A percentile compares a stretch with the other conserved stretches of the same genome.
Evolutionary conservation across 2,797 vertebrate genomes (phyloP).

Genomic region (Neostethus bicornis): DNA sequence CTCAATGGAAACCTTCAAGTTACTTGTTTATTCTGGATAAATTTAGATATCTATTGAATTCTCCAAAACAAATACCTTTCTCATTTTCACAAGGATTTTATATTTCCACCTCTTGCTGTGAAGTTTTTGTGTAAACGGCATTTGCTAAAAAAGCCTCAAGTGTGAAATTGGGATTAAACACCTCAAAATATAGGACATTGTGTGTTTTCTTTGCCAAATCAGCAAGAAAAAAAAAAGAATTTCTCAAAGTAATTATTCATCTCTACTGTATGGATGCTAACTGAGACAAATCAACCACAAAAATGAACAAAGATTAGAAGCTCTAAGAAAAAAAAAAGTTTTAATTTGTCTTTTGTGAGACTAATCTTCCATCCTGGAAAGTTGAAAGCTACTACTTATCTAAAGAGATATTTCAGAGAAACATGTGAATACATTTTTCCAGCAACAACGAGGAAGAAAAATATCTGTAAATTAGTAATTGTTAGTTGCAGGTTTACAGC

Average conservation of each 20-base stretch:
- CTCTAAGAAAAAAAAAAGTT: too few relatives aligned
- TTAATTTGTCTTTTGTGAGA: too few relatives aligned
- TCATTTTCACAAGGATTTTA: not conserved
- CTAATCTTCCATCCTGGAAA: too few relatives aligned
- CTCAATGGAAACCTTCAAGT: too few relatives aligned
- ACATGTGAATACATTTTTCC: too few relatives aligned
- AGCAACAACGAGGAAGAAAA: not conserved
- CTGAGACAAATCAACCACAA: too few relatives aligned
- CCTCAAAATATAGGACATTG: not conserved
- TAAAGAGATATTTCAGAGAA: too few relatives aligned
- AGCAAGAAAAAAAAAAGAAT: not conserved
- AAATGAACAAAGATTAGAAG: too few relatives aligned
- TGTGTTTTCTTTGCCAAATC: not conserved
- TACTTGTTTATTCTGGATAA: not conserved
- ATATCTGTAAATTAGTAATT: not conserved
- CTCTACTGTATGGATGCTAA: too few relatives aligned
- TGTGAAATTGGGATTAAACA: not conserved
- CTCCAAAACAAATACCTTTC: not conserved
- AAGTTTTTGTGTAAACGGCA: not conserved
- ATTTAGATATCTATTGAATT: not conserved
- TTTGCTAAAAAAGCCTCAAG: not conserved
- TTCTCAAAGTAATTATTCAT: not conserved
- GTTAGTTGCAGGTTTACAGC: not conserved
- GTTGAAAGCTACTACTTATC: too few relatives aligned
- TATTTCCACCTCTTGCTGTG: not conserved